These are phyloP conservation scores for Microctonus hyperodae DNA, from an alignment of 2,888 invertebrate genomes.

Conservation along the genomic window DNA sequence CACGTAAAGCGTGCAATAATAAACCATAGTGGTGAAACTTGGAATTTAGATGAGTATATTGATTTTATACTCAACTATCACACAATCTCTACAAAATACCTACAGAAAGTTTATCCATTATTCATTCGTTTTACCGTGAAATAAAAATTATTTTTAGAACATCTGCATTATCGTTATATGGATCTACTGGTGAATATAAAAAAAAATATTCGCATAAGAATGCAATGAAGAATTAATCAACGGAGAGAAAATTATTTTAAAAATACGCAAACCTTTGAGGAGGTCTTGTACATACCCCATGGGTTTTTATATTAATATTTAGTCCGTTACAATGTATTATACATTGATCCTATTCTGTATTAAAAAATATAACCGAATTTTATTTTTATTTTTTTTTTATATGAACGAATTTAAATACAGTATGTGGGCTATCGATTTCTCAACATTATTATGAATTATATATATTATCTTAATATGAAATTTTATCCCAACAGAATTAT, in stretches of 20 bases:
- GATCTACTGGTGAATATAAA: too few species aligned
- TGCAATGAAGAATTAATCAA: background rate
- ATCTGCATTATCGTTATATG: conserved; percentile 8
- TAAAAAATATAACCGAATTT: too few species aligned
- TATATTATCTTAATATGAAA: too few species aligned
- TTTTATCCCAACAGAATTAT: too few species aligned
- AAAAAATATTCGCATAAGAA: too few species aligned
- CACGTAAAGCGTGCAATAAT: conserved; percentile 2
- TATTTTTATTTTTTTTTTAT: too few species aligned
- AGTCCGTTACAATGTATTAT: too few species aligned
- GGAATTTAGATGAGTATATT: conserved; percentile 5
- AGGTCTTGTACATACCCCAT: background rate
- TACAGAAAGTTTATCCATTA: background rate
- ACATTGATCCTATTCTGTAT: too few species aligned
- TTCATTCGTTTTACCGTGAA: background rate
- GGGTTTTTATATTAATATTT: too few species aligned
- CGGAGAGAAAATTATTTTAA: background rate
- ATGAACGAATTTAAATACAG: too few species aligned
- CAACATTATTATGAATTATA: too few species aligned
- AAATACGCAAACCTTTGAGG: background rate
- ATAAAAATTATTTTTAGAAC: conserved; percentile 17
- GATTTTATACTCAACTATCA: conserved; percentile 15
- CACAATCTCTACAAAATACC: conserved; percentile 1
- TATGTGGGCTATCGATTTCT: too few species aligned
- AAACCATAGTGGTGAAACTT: background rate